Percentiles rank a stretch among this genome's conserved stretches.
Evolutionary conservation across 2,888 invertebrate genomes (phyloP).

Genomic region (Ferdinandea cuprea): DNA sequence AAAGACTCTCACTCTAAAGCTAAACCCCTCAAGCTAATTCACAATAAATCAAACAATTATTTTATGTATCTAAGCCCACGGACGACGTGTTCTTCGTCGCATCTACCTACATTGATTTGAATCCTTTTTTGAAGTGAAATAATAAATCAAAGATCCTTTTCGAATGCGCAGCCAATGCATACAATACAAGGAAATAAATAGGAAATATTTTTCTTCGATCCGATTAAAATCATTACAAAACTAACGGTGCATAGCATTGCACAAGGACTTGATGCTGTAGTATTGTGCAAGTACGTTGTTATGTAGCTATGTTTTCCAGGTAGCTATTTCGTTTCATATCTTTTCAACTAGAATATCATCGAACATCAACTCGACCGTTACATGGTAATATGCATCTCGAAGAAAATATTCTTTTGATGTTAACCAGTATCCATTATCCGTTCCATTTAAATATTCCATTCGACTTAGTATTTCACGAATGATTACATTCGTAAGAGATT

Average conservation of each 20-base stretch:
- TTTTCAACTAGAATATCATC: slow-evolving; percentile 39
- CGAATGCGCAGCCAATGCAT: slow-evolving; percentile 1
- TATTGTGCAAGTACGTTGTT: too few species aligned
- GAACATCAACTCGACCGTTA: slow-evolving; percentile 62
- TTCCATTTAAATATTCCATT: slow-evolving; percentile 73
- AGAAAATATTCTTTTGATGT: slow-evolving; percentile 74
- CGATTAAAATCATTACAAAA: slow-evolving; percentile 67
- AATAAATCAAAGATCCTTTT: slow-evolving; percentile 51
- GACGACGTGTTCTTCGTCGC: background rate
- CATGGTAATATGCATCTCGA: slow-evolving; percentile 61
- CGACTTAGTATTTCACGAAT: slow-evolving; percentile 71
- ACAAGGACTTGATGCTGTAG: slow-evolving; percentile 9
- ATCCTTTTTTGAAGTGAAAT: slow-evolving; percentile 43
- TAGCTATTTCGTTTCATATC: slow-evolving; percentile 30
- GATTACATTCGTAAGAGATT: slow-evolving; percentile 70
- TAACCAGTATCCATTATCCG: slow-evolving; percentile 72
- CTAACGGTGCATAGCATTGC: slow-evolving; percentile 59
- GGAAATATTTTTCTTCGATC: slow-evolving; percentile 30
- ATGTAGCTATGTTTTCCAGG: background rate
- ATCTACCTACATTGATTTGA: slow-evolving; percentile 46
- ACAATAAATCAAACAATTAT: slow-evolving; percentile 47
- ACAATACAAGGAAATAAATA: slow-evolving; percentile 29
- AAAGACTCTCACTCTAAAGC: too few species aligned
- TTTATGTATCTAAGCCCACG: too few species aligned
- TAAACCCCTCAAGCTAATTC: slow-evolving; percentile 43